A percentile compares a stretch with the other conserved stretches of the same genome.
These are phyloP conservation scores for Alcedo quadribrachys DNA, from an alignment of 2,797 vertebrate genomes.

Conservation along the genomic window DNA sequence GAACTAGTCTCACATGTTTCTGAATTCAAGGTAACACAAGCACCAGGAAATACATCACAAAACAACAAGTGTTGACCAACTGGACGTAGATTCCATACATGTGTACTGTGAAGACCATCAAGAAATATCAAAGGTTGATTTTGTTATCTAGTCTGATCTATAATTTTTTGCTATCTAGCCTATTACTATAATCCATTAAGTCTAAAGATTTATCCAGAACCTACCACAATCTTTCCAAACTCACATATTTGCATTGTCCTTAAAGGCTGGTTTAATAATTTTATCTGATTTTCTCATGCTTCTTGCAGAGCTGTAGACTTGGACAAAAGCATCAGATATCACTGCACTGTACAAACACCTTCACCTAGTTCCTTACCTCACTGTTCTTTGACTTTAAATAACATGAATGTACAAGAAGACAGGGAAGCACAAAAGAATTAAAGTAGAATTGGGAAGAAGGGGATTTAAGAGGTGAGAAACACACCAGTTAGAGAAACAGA, in stretches of 20 bases:
- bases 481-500: neutral
- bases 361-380: neutral
- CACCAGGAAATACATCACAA: neutral
- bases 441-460: neutral
- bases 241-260: neutral
- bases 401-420: neutral
- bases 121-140: neutral
- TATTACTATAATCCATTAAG: neutral
- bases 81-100: neutral
- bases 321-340: neutral
- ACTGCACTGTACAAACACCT: neutral
- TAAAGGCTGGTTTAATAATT: neutral
- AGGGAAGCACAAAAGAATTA: neutral
- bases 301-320: neutral
- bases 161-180: neutral
- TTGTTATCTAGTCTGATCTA: neutral
- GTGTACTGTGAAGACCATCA: neutral
- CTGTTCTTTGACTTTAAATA: neutral
- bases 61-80: neutral
- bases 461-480: neutral
- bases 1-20: neutral
- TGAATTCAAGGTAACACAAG: neutral
- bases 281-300: neutral
- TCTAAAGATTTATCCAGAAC: neutral
- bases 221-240: neutral